Evolutionary conservation across 1,140 invertebrate species (phyloP).

Genomic region (Drosophila azteca): DNA sequence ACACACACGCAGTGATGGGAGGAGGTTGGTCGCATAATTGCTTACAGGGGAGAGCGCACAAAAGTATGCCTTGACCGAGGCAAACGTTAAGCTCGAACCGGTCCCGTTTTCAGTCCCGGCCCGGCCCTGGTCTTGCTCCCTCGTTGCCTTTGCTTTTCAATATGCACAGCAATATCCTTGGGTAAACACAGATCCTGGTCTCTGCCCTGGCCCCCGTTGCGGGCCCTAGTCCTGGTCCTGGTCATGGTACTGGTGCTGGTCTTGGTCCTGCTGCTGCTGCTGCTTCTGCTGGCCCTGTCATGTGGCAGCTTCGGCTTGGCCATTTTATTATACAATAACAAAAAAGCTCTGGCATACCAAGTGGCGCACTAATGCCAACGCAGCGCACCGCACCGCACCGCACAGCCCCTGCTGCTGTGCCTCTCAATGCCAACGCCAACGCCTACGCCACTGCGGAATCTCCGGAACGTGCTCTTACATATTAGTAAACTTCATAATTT

Average conservation of each 20-base stretch:
- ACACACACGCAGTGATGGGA: slow-evolving; percentile 27
- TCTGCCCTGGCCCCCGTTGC: slow-evolving; percentile 15
- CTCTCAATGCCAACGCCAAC: too few relatives aligned
- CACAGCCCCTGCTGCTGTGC: neutral
- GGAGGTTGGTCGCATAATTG: slow-evolving; percentile 62
- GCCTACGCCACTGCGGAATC: slow-evolving; percentile 19
- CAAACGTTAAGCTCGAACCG: slow-evolving; percentile 62
- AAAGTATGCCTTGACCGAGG: slow-evolving; percentile 77
- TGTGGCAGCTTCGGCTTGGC: slow-evolving; percentile 29
- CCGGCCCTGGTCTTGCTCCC: slow-evolving; percentile 18
- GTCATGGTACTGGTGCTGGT: slow-evolving; percentile 23
- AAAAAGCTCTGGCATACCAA: slow-evolving; percentile 68
- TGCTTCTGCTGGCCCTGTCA: slow-evolving; percentile 1
- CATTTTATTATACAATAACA: slow-evolving; percentile 81
- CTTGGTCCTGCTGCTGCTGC: slow-evolving; percentile 21
- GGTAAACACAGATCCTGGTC: slow-evolving; percentile 71
- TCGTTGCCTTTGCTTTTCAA: slow-evolving; percentile 72
- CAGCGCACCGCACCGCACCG: neutral
- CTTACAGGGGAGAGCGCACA: slow-evolving; percentile 43
- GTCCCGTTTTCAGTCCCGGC: too few relatives aligned
- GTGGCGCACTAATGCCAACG: slow-evolving; percentile 66
- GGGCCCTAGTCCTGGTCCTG: slow-evolving; percentile 11
- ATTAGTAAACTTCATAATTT: slow-evolving; percentile 84
- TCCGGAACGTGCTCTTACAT: slow-evolving; percentile 81
- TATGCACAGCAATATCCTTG: slow-evolving; percentile 81